These are phyloP conservation scores for Encarsia formosa DNA, from an alignment of 2,888 invertebrate species.

Conservation along the genomic window DNA sequence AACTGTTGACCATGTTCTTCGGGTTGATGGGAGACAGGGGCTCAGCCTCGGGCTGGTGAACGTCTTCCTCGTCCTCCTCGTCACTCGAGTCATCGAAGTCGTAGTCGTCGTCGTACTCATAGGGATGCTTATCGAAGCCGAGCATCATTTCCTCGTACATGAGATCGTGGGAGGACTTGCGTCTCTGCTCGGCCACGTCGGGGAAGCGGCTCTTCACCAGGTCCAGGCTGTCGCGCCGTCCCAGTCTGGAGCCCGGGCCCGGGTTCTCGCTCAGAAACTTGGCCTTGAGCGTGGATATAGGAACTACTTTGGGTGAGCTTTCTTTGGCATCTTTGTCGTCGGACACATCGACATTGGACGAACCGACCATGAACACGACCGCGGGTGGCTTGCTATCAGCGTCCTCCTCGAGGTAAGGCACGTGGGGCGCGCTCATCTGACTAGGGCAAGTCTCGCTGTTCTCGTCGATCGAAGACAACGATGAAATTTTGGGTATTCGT, in stretches of 20 bases:
- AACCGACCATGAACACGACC: slow-evolving; percentile 29
- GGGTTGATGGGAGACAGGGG: background rate
- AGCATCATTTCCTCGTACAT: slow-evolving; percentile 39
- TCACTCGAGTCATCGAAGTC: slow-evolving; percentile 29
- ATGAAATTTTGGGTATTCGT: slow-evolving; percentile 46
- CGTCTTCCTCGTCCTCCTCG: slow-evolving; percentile 28
- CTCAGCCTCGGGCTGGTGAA: slow-evolving; percentile 7
- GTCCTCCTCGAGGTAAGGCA: slow-evolving; percentile 22
- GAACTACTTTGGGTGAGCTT: slow-evolving; percentile 35
- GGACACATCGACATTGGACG: slow-evolving; percentile 29
- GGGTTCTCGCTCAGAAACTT: slow-evolving; percentile 33
- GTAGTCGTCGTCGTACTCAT: slow-evolving; percentile 28
- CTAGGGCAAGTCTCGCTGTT: slow-evolving; percentile 42
- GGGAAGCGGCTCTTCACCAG: slow-evolving; percentile 32
- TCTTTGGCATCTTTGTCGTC: slow-evolving; percentile 33
- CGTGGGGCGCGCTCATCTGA: slow-evolving; percentile 31
- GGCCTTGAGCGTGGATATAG: slow-evolving; percentile 36
- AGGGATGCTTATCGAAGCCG: slow-evolving; percentile 32
- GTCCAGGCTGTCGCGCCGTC: slow-evolving; percentile 23
- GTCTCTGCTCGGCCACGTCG: slow-evolving; percentile 31
- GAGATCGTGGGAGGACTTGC: slow-evolving; percentile 41
- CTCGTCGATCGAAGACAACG: slow-evolving; percentile 48
- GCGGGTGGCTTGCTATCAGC: background rate
- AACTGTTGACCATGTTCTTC: background rate
- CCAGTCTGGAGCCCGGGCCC: slow-evolving; percentile 14